Percentiles rank a stretch among this genome's conserved stretches.
phyloP scores from a whole-genome alignment of 2,797 vertebrate genomes.

The Alexandromys oeconomus region DNA sequence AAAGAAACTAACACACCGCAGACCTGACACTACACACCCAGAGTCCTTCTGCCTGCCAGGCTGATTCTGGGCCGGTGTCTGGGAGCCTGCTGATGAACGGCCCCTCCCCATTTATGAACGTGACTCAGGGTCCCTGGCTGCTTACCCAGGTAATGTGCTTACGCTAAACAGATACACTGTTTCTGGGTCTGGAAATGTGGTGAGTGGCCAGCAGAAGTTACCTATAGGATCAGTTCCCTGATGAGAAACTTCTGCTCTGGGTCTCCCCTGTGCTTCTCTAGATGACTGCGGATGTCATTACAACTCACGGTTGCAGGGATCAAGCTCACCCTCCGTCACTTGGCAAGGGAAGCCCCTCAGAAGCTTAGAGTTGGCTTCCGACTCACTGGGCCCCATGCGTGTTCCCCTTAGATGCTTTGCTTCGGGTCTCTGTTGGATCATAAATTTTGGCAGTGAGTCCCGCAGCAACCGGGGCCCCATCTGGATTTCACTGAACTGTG shows the following conservation, averaged over 20 bases:
- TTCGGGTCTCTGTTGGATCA: neutral
- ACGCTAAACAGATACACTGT: neutral
- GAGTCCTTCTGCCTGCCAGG: neutral
- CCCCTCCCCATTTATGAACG: neutral
- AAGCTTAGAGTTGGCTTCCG: neutral
- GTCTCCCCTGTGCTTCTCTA: neutral
- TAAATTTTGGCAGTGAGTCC: neutral
- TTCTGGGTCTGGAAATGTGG: neutral
- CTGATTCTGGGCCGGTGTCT: neutral
- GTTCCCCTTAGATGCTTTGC: neutral
- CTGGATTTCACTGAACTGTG: neutral
- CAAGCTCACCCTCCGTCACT: fast-evolving
- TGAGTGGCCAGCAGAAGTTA: neutral
- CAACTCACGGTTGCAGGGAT: neutral
- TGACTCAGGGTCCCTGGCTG: neutral
- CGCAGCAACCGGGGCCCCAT: neutral
- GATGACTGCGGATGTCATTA: too few species aligned
- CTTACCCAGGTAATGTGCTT: neutral
- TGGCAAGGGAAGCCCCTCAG: neutral
- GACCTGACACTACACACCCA: neutral
- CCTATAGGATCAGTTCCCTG: neutral
- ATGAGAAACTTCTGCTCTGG: neutral
- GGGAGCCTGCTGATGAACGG: neutral
- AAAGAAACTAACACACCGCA: neutral
- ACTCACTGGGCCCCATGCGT: fast-evolving